These are phyloP conservation scores for Pseudococcus longispinus DNA, from an alignment of 2,888 invertebrate species.

Conservation along the genomic window DNA sequence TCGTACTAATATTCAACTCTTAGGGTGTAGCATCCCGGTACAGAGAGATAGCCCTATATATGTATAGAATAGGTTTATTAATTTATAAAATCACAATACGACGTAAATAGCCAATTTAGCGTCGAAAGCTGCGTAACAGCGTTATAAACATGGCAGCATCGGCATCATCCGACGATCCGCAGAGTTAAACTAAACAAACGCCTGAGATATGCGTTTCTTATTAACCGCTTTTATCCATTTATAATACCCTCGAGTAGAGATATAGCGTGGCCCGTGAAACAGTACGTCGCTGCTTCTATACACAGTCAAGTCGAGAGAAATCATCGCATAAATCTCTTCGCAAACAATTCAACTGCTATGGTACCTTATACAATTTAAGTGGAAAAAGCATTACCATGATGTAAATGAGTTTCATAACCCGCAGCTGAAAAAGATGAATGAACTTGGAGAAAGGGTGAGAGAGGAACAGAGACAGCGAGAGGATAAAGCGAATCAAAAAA, in stretches of 20 bases:
- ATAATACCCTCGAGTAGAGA: not conserved
- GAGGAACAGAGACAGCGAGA: not conserved
- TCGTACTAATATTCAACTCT: not conserved
- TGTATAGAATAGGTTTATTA: not conserved
- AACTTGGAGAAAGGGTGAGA: no score
- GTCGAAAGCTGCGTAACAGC: not conserved
- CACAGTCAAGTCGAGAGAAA: not conserved
- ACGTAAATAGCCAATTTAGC: not conserved
- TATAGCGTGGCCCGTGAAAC: not conserved
- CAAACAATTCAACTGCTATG: not conserved
- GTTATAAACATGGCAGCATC: not conserved
- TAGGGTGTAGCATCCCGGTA: no score
- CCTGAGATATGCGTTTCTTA: not conserved
- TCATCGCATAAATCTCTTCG: conserved; percentile 1
- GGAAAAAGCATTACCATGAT: conserved; percentile 4
- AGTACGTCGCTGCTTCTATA: not conserved
- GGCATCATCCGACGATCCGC: not conserved
- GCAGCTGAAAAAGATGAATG: conserved; percentile 12
- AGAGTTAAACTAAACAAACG: not conserved
- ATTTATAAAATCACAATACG: conserved; percentile 8
- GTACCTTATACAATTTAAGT: not conserved
- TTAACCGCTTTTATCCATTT: conserved; percentile 6
- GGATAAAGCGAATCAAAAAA: not conserved
- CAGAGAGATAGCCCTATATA: no score
- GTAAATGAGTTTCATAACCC: conserved; percentile 39